These are phyloP conservation scores for Fragum whitleyi DNA, from an alignment of 2,888 invertebrate genomes.

Conservation along the genomic window DNA sequence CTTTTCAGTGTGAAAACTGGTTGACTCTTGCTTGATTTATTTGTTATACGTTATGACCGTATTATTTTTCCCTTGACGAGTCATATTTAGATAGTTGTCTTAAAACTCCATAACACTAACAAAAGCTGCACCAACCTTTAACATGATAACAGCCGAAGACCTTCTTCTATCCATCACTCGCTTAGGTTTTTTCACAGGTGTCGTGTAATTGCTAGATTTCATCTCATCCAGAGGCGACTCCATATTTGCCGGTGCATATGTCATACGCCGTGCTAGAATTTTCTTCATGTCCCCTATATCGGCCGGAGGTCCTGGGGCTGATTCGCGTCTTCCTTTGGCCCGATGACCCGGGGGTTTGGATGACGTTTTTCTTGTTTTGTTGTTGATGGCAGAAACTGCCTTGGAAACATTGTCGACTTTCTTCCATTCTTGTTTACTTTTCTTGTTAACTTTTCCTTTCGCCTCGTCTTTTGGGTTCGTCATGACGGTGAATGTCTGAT, in stretches of 20 bases:
- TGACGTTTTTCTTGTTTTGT: constrained; percentile 6
- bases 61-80: too few relatives aligned
- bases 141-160: not conserved
- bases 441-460: constrained; percentile 7
- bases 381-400: constrained; percentile 4
- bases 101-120: too few relatives aligned
- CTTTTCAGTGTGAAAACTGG: too few relatives aligned
- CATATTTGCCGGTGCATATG: not conserved
- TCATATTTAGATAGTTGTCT: too few relatives aligned
- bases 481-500: not conserved
- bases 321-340: not conserved
- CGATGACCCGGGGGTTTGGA: not conserved
- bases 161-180: not conserved
- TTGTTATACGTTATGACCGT: too few relatives aligned
- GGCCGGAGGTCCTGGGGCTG: not conserved
- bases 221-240: not conserved
- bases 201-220: not conserved
- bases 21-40: too few relatives aligned
- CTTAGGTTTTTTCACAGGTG: not conserved
- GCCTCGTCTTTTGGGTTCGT: constrained; percentile 18
- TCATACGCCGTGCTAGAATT: not conserved
- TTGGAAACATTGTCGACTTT: constrained; percentile 28
- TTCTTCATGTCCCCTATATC: not conserved
- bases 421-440: constrained; percentile 29
- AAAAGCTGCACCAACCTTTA: constrained; percentile 11